Percentiles rank a stretch among this genome's conserved stretches.
These are phyloP conservation scores for Cyrtonyx montezumae DNA, from an alignment of 2,113 vertebrate genomes.

Conservation along the genomic window DNA sequence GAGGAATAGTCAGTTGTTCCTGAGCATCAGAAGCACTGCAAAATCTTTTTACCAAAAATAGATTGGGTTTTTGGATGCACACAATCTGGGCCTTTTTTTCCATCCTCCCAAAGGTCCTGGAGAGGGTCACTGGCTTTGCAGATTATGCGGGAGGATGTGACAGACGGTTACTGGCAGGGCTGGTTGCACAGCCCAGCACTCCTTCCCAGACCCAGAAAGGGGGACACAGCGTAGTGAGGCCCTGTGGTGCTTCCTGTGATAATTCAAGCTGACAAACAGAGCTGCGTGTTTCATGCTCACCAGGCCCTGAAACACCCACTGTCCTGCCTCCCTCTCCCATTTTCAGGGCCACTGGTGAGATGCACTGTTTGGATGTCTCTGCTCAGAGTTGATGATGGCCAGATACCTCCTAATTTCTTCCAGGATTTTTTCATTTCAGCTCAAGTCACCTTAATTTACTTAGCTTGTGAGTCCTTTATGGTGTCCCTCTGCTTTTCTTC, in stretches of 20 bases:
- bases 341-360: fast-evolving
- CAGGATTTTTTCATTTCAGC: neutral
- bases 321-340: neutral
- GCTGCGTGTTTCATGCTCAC: fast-evolving
- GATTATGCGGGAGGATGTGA: slow-evolving; percentile 28
- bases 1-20: neutral
- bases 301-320: neutral
- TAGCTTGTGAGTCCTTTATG: neutral
- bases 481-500: neutral
- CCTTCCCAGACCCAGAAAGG: neutral
- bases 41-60: neutral
- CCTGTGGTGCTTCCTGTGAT: neutral
- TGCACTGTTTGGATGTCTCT: neutral
- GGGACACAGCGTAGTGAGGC: fast-evolving
- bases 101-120: neutral
- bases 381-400: neutral
- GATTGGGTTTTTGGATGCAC: neutral
- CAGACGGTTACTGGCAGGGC: neutral
- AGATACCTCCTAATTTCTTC: neutral
- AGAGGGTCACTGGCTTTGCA: neutral
- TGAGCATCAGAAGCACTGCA: neutral
- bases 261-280: neutral
- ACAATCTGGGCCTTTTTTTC: neutral
- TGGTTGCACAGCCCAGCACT: neutral
- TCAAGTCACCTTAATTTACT: neutral